These are phyloP conservation scores for Dendrolimus pini DNA, from an alignment of 2,888 invertebrate genomes.

Conservation along the genomic window DNA sequence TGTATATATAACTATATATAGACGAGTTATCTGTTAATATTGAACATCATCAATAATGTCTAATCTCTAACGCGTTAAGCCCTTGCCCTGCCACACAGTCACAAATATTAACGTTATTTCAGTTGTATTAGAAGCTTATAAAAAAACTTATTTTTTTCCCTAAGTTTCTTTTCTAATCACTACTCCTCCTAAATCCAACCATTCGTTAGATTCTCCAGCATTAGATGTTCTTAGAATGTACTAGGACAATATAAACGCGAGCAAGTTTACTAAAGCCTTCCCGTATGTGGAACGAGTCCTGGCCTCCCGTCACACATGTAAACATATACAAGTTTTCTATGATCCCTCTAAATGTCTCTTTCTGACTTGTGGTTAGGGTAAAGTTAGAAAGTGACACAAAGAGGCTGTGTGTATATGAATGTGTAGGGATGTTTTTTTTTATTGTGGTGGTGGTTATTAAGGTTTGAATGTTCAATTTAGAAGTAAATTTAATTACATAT, in stretches of 20 bases:
- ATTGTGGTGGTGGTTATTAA: neutral
- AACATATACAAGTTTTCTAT: constrained; percentile 45
- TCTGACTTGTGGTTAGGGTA: constrained; percentile 17
- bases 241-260: constrained; percentile 54
- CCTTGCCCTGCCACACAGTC: too few relatives aligned
- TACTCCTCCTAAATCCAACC: too few relatives aligned
- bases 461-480: neutral
- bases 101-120: too few relatives aligned
- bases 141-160: too few relatives aligned
- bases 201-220: constrained; percentile 56
- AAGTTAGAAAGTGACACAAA: constrained; percentile 27
- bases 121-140: too few relatives aligned
- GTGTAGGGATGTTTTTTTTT: constrained; percentile 12
- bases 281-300: constrained; percentile 47
- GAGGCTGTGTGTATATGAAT: constrained; percentile 24
- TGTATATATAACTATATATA: too few relatives aligned
- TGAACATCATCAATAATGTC: too few relatives aligned
- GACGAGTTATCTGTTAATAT: too few relatives aligned
- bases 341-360: constrained; percentile 50
- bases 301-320: constrained; percentile 40
- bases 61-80: too few relatives aligned
- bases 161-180: too few relatives aligned
- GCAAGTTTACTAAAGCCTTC: constrained; percentile 46
- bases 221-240: constrained; percentile 76
- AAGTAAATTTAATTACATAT: neutral